A percentile compares a stretch with the other conserved stretches of the same genome.
phyloP scores from a whole-genome alignment of 2,113 vertebrate species.

The Crotophaga sulcirostris region DNA sequence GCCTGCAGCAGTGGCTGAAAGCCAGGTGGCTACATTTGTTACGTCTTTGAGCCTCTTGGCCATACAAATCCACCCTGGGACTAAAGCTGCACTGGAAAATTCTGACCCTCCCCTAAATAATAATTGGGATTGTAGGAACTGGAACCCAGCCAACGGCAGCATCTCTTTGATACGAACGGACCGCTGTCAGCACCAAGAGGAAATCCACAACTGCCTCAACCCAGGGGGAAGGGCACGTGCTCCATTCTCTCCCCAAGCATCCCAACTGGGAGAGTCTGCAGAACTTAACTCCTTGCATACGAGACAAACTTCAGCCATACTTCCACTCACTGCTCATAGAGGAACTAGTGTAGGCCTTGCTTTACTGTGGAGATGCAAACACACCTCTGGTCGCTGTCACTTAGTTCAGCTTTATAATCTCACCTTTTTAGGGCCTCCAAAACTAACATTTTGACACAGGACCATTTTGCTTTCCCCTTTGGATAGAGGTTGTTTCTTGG shows the following conservation, averaged over 20 bases:
- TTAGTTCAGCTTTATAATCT: background rate
- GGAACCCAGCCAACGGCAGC: slow-evolving; percentile 19
- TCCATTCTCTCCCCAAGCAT: background rate
- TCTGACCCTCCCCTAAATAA: slow-evolving; percentile 16
- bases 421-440: background rate
- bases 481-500: background rate
- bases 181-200: slow-evolving; percentile 42
- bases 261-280: background rate
- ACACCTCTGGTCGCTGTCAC: background rate
- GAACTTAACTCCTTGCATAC: slow-evolving; percentile 21
- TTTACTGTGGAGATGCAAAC: background rate
- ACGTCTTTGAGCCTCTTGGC: slow-evolving; percentile 24
- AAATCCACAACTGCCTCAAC: slow-evolving; percentile 57
- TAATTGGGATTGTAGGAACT: background rate
- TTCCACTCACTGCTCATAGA: background rate
- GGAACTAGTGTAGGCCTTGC: background rate
- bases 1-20: slow-evolving; percentile 22
- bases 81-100: background rate
- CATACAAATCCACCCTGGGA: background rate
- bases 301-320: background rate
- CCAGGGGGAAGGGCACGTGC: slow-evolving; percentile 47
- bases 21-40: slow-evolving; percentile 46
- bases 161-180: slow-evolving; percentile 36
- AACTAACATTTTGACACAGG: background rate
- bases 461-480: background rate